phyloP scores from a whole-genome alignment of 2,113 vertebrate genomes.

The Aptenodytes patagonicus region DNA sequence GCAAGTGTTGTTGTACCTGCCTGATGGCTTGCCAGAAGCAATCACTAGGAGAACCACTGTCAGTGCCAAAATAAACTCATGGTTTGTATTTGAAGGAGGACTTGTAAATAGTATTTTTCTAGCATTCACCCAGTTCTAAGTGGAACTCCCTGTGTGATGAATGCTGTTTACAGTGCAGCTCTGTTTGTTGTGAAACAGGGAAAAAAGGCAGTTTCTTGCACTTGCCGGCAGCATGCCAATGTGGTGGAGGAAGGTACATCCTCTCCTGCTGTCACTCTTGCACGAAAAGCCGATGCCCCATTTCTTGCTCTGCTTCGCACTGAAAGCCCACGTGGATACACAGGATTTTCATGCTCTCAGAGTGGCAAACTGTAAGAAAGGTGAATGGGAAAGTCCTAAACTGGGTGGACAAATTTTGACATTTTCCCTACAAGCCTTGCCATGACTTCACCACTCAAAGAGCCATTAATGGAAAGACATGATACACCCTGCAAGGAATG shows the following conservation, averaged over 20 bases:
- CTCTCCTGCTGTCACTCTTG: slow-evolving; percentile 27
- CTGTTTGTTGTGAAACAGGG: slow-evolving; percentile 24
- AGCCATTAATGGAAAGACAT: background rate
- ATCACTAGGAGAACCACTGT: background rate
- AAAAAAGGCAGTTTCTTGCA: slow-evolving; percentile 24
- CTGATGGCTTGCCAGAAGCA: background rate
- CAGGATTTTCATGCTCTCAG: background rate
- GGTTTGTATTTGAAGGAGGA: slow-evolving; percentile 50
- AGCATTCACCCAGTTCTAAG: slow-evolving; percentile 30
- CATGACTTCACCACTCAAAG: background rate
- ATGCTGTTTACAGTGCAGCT: slow-evolving; percentile 38
- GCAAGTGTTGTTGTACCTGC: slow-evolving; percentile 37
- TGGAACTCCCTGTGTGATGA: slow-evolving; percentile 40
- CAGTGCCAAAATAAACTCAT: slow-evolving; percentile 38
- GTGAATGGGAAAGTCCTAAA: background rate
- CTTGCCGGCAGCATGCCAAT: background rate
- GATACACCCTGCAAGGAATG: background rate
- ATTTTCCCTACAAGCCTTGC: background rate
- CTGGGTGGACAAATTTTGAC: background rate
- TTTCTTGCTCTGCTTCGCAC: background rate
- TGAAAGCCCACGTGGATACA: background rate
- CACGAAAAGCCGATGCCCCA: background rate
- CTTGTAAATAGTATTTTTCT: slow-evolving; percentile 49
- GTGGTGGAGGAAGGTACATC: slow-evolving; percentile 7
- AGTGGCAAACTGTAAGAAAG: background rate